Conservation (phyloP, 1,140 invertebrate genomes). For the Sarcophaga peregrina region DNA sequence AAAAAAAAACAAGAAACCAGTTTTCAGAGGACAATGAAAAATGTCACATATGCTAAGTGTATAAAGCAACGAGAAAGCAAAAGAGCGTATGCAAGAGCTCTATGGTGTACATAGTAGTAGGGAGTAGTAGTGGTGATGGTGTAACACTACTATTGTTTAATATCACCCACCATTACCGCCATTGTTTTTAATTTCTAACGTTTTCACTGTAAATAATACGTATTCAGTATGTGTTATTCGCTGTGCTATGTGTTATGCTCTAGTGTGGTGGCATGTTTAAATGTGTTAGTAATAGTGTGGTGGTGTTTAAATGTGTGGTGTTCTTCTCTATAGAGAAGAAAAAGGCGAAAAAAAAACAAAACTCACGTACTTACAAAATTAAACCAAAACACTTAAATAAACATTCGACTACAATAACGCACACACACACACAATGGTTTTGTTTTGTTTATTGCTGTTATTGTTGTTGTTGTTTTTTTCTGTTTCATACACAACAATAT, state of each 20-base stretch:
- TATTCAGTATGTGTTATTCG: background rate
- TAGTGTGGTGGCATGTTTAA: too few species aligned
- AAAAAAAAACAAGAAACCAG: too few species aligned
- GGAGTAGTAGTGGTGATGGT: background rate
- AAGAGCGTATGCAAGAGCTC: too few species aligned
- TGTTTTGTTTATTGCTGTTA: background rate
- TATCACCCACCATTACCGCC: background rate
- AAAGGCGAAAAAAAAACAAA: background rate
- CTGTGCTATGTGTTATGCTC: too few species aligned
- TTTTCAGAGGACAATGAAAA: background rate
- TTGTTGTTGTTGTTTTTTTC: too few species aligned
- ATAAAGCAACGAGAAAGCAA: too few species aligned
- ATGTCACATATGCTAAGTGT: background rate
- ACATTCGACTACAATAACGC: conserved; percentile 14
- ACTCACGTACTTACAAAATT: background rate
- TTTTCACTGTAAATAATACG: too few species aligned
- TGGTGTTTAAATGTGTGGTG: too few species aligned
- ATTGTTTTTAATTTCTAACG: background rate
- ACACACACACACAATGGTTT: background rate
- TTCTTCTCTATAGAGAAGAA: background rate
- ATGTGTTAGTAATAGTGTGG: background rate
- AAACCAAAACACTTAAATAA: conserved; percentile 25
- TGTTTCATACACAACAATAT: too few species aligned
- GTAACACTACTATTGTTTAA: background rate
- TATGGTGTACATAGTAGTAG: too few species aligned